Evolutionary conservation across 2,113 vertebrate genomes (phyloP), one percentile per base, ranked within the genome.

Genomic region (Haemorhous mexicanus): DNA sequence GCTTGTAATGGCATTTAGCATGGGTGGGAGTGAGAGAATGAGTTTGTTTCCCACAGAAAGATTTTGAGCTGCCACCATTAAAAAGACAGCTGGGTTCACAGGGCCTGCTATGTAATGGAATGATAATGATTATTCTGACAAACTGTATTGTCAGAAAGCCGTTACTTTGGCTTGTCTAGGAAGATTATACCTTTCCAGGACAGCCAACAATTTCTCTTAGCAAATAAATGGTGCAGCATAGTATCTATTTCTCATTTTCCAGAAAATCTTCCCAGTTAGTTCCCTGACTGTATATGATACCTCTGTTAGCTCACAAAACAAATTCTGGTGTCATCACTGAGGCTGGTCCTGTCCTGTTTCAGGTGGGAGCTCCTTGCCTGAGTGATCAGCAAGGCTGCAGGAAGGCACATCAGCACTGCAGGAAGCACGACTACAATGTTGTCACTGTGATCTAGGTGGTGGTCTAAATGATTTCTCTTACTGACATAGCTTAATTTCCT

Each of bases 111-210:
- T 69, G 58, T 85, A 96, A 95, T 69, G 41, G 37, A 70, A 49
- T 9, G 15, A 73, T n/a, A 93, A 84, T 4, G 10, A 62, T 87
- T 95, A 68, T 90, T 90, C 73, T 79, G 91, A 84, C 86, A 92
- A 85, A 74, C 78, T 52, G 13, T 84, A 23, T 87, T 96, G 95
- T 94, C 62, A 84, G 75, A 47, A 68, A 78, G 75, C 89, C 93
- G 72, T 83, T 90, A 89, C 84, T 95, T 91, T 28, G 39, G 47
- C 39, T 72, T 96, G 75, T 95, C 91, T 95, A 37, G 41, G 19
- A 95, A 96, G 77, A 95, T 96, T 97, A 95, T 90, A 82, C 84
- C 43, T 80, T 96, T 85, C 92, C 69, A 85, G 44, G 58, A 62
- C 64, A 83, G 41, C 68, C n/a, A 61, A 90, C 6, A 49, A 70